Conservation (phyloP, 1,140 invertebrate genomes). For the Liolophura sinensis region DNA sequence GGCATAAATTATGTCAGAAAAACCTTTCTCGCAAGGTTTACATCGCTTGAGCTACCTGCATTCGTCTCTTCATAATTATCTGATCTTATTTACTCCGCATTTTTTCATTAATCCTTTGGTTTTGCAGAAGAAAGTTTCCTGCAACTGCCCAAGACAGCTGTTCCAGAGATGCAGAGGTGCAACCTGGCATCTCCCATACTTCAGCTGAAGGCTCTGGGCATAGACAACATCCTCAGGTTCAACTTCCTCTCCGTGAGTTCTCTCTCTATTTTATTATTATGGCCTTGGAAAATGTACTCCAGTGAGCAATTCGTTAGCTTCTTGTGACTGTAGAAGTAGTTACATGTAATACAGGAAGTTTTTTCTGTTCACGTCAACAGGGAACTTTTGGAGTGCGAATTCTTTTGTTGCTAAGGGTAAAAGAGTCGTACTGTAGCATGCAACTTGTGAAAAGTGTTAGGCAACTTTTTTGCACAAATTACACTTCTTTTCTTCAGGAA, state of each 20-base stretch:
- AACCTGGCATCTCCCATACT: slow-evolving; percentile 85
- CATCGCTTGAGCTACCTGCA: no score
- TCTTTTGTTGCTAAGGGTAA: no score
- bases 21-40: no score
- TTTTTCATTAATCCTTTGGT: no score
- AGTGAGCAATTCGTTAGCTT: neutral
- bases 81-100: no score
- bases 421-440: no score
- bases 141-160: slow-evolving; percentile 71
- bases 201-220: slow-evolving; percentile 93
- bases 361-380: neutral
- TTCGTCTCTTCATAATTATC: no score
- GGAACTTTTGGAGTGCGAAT: no score
- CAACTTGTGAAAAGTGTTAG: no score
- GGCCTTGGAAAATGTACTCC: neutral
- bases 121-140: slow-evolving; percentile 74
- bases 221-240: slow-evolving; percentile 77
- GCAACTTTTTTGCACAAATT: no score
- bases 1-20: no score
- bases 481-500: no score
- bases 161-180: slow-evolving; percentile 91
- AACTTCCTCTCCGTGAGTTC: slow-evolving; percentile 60
- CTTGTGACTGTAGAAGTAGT: neutral
- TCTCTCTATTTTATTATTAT: neutral
- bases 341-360: neutral